A percentile compares a stretch with the other conserved stretches of the same genome.
Evolutionary conservation across 2,113 vertebrate species (phyloP).

Genomic region (Capreolus pygargus): DNA sequence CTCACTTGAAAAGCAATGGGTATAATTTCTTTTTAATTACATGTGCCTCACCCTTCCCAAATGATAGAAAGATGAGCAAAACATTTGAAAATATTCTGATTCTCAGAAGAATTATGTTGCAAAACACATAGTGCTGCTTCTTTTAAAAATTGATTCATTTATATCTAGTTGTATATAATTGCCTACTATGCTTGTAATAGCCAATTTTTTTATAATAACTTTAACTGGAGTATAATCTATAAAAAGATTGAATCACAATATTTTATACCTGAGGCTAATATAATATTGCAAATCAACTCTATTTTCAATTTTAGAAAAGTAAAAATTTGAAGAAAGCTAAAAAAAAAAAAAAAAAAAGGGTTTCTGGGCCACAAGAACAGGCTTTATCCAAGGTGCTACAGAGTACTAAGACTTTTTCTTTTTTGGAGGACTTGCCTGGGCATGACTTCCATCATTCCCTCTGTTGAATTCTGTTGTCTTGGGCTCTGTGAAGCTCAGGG

Average conservation of each 20-base stretch:
- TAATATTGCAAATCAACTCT: neutral
- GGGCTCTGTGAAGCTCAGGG: neutral
- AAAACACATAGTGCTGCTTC: neutral
- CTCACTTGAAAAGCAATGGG: neutral
- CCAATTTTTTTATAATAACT: neutral
- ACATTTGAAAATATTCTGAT: neutral
- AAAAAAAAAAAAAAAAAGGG: neutral
- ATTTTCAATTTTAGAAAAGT: neutral
- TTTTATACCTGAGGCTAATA: neutral
- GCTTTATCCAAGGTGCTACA: neutral
- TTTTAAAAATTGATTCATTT: neutral
- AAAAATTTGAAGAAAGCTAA: neutral
- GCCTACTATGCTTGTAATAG: neutral
- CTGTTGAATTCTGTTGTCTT: neutral
- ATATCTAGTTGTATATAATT: neutral
- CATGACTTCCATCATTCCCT: neutral
- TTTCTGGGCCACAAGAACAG: rapidly evolving
- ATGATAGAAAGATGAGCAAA: neutral
- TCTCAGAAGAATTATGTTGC: neutral
- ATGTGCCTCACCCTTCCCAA: neutral
- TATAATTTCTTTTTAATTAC: neutral
- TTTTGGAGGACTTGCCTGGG: neutral
- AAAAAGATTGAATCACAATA: neutral
- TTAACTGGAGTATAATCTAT: neutral
- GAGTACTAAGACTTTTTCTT: neutral